These are phyloP conservation scores for Tympanoctomys barrerae DNA, from an alignment of 2,797 vertebrate genomes.

Conservation along the genomic window DNA sequence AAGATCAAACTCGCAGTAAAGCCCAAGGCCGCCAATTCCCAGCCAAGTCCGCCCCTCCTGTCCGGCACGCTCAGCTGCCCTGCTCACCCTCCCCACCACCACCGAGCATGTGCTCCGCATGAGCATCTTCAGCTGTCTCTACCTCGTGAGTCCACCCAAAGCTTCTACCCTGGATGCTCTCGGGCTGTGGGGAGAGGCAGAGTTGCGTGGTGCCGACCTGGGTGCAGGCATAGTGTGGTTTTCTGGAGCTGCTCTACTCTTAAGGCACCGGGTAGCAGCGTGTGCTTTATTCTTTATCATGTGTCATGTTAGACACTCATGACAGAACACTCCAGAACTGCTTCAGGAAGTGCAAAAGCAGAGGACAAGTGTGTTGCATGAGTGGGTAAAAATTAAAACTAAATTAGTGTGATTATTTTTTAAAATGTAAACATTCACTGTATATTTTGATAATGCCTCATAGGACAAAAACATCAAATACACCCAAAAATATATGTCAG, in stretches of 20 bases:
- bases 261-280: not conserved
- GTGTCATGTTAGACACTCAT: not conserved
- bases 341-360: not conserved
- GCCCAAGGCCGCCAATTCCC: not conserved
- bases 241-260: not conserved
- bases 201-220: not conserved
- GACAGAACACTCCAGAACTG: not conserved
- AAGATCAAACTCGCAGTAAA: too few species aligned
- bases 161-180: too few species aligned
- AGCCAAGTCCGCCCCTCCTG: not conserved
- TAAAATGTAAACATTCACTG: not conserved
- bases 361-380: not conserved
- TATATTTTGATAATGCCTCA: not conserved
- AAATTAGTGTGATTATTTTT: not conserved
- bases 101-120: fast-evolving
- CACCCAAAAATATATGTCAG: not conserved
- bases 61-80: not conserved
- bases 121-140: not conserved
- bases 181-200: not conserved
- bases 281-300: not conserved
- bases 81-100: not conserved
- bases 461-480: not conserved
- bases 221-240: not conserved
- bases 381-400: not conserved
- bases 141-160: not conserved